Evolutionary conservation across 1,140 invertebrate genomes (phyloP).

Genomic region (Holcopasites calliopsidis): DNA sequence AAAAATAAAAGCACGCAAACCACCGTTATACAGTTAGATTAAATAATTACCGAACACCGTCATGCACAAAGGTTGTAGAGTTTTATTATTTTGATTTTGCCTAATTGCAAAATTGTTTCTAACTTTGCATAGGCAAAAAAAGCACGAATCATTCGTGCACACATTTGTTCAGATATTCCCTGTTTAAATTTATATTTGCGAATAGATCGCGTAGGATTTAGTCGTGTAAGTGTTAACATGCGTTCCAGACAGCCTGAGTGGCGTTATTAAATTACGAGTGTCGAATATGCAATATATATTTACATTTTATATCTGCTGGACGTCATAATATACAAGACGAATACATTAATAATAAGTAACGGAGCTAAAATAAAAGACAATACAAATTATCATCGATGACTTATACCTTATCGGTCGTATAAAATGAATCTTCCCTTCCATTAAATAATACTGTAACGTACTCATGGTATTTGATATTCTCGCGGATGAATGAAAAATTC

Average conservation of each 20-base stretch:
- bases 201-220: background rate
- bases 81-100: background rate
- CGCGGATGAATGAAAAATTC: background rate
- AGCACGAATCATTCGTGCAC: background rate
- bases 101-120: too few species aligned
- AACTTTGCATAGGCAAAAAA: background rate
- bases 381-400: slow-evolving; percentile 12
- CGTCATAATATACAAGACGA: slow-evolving; percentile 40
- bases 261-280: slow-evolving; percentile 12
- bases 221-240: slow-evolving; percentile 7
- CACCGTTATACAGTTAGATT: background rate
- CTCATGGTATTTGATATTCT: background rate
- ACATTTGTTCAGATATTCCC: too few species aligned
- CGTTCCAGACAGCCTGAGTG: slow-evolving; percentile 19
- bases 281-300: slow-evolving; percentile 30
- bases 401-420: background rate
- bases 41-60: background rate
- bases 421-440: background rate
- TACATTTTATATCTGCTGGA: slow-evolving; percentile 48
- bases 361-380: slow-evolving; percentile 18
- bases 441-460: slow-evolving; percentile 14
- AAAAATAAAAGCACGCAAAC: background rate
- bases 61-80: background rate
- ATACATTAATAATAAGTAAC: slow-evolving; percentile 32
- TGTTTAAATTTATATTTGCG: background rate